Conservation (phyloP, 2,113 vertebrate species). For the Amphilophus citrinellus region DNA sequence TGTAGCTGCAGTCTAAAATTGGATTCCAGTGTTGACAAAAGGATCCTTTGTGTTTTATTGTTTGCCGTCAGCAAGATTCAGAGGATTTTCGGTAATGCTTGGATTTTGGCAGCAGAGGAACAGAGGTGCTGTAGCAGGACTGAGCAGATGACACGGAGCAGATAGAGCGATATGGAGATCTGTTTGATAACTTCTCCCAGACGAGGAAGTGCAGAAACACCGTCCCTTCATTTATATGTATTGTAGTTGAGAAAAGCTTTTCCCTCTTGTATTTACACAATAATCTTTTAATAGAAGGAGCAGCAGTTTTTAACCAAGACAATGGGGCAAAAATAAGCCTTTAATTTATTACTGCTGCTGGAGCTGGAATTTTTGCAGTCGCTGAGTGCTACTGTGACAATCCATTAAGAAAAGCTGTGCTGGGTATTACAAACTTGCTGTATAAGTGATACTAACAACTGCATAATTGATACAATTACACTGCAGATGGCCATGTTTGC, state of each 20-base stretch:
- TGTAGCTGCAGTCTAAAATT: slow-evolving; percentile 45
- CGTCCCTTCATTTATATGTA: slow-evolving; percentile 23
- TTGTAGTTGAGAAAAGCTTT: slow-evolving; percentile 18
- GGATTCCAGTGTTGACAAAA: slow-evolving; percentile 60
- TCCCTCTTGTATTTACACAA: slow-evolving; percentile 3
- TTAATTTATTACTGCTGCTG: slow-evolving; percentile 15
- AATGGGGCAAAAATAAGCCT: slow-evolving; percentile 8
- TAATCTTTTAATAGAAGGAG: slow-evolving; percentile 5
- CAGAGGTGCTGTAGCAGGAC: slow-evolving; percentile 27
- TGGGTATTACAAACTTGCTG: slow-evolving; percentile 9
- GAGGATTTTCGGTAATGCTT: slow-evolving; percentile 40
- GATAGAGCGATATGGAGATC: slow-evolving; percentile 52
- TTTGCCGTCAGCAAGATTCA: slow-evolving; percentile 53
- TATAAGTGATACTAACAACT: not conserved
- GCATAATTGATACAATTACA: slow-evolving; percentile 33
- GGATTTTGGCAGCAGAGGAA: slow-evolving; percentile 27
- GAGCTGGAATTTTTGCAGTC: slow-evolving; percentile 10
- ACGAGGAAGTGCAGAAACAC: slow-evolving; percentile 43
- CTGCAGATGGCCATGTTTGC: slow-evolving; percentile 15
- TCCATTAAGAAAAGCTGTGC: slow-evolving; percentile 25
- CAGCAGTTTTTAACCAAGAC: slow-evolving; percentile 27
- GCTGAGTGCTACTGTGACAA: not conserved
- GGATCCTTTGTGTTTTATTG: slow-evolving; percentile 50
- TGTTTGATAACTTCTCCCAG: slow-evolving; percentile 45
- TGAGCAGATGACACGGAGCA: slow-evolving; percentile 54